phyloP scores from a whole-genome alignment of 2,113 vertebrate genomes.

The Polypterus senegalus region DNA sequence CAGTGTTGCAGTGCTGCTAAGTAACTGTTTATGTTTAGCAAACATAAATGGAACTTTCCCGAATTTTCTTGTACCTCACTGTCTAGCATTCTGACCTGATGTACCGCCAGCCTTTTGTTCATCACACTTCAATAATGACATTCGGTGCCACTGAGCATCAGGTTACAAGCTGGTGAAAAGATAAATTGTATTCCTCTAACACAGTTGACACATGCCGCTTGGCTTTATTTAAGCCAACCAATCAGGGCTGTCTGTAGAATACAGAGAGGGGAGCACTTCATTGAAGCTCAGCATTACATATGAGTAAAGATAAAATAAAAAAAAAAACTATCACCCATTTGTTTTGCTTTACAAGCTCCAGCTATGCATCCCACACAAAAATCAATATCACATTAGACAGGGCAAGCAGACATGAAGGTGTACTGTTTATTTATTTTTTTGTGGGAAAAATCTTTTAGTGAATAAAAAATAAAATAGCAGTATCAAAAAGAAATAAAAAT shows the following conservation, averaged over 20 bases:
- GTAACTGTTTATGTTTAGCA: neutral
- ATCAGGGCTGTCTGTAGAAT: neutral
- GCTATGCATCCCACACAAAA: neutral
- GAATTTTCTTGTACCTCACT: constrained; percentile 12
- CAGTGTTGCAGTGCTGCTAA: neutral
- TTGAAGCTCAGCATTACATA: neutral
- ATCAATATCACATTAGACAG: constrained; percentile 1
- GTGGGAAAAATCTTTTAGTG: neutral
- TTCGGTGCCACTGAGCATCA: neutral
- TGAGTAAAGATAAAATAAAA: too few species aligned
- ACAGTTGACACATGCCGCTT: neutral
- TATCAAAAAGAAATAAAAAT: too few species aligned
- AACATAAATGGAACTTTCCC: neutral
- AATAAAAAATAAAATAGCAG: too few species aligned
- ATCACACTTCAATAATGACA: neutral
- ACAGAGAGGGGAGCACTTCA: neutral
- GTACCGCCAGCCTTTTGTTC: neutral
- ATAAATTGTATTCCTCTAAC: neutral
- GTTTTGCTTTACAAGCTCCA: neutral
- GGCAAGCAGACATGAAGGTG: too few species aligned
- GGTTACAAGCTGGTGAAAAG: neutral
- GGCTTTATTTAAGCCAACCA: neutral
- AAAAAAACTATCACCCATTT: neutral
- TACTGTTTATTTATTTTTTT: constrained; percentile 1
- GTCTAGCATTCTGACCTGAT: constrained; percentile 3